Conservation (phyloP, 2,113 vertebrate genomes). For the Gavialis gangeticus region DNA sequence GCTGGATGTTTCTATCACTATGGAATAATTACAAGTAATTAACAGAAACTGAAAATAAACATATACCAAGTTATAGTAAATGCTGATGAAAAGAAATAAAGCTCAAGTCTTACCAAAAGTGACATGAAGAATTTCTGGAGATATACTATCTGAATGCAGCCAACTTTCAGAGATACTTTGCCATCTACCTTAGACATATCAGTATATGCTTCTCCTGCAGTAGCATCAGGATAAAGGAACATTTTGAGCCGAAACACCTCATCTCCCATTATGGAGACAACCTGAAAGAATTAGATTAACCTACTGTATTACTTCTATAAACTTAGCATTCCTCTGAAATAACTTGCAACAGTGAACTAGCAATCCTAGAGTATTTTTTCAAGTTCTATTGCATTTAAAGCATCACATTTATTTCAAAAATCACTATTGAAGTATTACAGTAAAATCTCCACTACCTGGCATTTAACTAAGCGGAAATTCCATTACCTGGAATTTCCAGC, state of each 20-base stretch:
- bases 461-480: no score
- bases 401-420: neutral
- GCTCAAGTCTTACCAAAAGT: slow-evolving; percentile 86
- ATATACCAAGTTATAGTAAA: neutral
- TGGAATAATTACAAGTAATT: neutral
- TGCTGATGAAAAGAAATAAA: neutral
- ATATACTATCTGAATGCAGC: slow-evolving; percentile 95
- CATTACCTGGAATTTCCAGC: no score
- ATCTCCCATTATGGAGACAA: slow-evolving; percentile 93
- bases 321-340: neutral
- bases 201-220: slow-evolving; percentile 85
- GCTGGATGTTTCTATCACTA: neutral
- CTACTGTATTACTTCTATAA: neutral
- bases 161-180: slow-evolving; percentile 89
- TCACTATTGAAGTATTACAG: no score
- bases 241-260: slow-evolving; percentile 94
- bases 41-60: neutral
- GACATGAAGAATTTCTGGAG: slow-evolving; percentile 94
- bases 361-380: neutral
- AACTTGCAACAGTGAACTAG: neutral
- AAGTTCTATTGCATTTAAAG: neutral
- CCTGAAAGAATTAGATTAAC: slow-evolving; percentile 75
- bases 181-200: slow-evolving; percentile 91
- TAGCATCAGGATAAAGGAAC: slow-evolving; percentile 90
- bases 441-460: no score